Evolutionary conservation across 2,888 invertebrate genomes (phyloP).

Genomic region (Calameuta pallipes): DNA sequence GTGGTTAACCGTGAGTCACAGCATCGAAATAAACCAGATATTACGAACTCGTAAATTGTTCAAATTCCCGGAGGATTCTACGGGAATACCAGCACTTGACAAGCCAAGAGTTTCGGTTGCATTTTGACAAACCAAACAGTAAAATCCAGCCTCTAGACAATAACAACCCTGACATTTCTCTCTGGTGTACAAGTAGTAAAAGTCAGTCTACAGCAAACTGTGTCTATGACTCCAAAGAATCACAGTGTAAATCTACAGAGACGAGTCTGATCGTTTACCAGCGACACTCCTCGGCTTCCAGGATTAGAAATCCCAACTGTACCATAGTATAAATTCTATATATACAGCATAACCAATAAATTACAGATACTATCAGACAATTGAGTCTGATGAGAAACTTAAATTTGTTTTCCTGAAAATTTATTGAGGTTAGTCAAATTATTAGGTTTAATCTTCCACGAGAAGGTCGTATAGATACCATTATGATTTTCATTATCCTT

Average conservation of each 20-base stretch:
- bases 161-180: constrained; percentile 35
- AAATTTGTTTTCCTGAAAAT: neutral
- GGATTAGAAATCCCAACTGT: neutral
- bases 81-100: neutral
- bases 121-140: neutral
- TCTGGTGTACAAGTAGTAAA: constrained; percentile 10
- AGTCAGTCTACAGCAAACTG: neutral
- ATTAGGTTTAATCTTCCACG: neutral
- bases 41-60: constrained; percentile 8
- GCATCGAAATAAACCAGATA: constrained; percentile 42
- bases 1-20: constrained; percentile 32
- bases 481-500: neutral
- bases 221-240: neutral
- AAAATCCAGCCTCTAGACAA: neutral
- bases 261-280: neutral
- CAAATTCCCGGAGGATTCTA: neutral
- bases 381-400: neutral
- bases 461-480: neutral
- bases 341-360: neutral
- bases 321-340: neutral
- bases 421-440: neutral
- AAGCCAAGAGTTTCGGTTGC: neutral
- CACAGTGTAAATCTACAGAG: neutral
- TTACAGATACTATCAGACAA: neutral
- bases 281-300: neutral